These are phyloP conservation scores for Halocynthia roretzi DNA, from an alignment of 23 tunicate genomes.

Conservation along the genomic window DNA sequence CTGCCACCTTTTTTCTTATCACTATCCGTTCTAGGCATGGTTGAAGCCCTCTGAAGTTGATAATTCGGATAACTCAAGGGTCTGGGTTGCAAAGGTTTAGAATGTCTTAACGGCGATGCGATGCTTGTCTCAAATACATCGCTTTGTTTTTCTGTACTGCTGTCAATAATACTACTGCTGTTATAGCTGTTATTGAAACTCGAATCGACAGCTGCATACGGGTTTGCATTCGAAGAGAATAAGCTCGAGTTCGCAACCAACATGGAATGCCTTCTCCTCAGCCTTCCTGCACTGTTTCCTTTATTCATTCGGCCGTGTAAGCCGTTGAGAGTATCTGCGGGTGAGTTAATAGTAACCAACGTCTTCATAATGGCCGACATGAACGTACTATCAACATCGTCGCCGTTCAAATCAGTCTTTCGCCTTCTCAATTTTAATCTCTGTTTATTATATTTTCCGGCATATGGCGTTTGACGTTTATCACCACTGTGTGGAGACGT, in stretches of 20 bases:
- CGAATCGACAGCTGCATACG: constrained; percentile 27
- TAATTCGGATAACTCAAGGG: not conserved
- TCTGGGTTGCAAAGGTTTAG: not conserved
- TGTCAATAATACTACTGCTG: not conserved
- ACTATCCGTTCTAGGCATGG: too few species aligned
- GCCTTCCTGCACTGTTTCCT: not conserved
- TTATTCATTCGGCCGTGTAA: constrained; percentile 9
- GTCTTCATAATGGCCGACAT: constrained; percentile 6
- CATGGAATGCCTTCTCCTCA: not conserved
- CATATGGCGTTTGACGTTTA: too few species aligned
- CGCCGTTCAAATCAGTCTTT: not conserved
- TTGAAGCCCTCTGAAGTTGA: too few species aligned
- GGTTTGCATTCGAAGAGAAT: not conserved
- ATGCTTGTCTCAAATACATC: not conserved
- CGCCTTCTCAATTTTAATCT: too few species aligned
- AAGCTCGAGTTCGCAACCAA: not conserved
- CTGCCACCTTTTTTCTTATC: too few species aligned
- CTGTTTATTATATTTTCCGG: too few species aligned
- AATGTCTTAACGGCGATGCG: not conserved
- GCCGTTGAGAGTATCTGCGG: not conserved
- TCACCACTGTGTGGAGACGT: not conserved
- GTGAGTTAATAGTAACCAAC: constrained; percentile 7
- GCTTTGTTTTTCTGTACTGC: not conserved
- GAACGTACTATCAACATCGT: constrained; percentile 7
- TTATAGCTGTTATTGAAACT: too few species aligned